phyloP scores from a whole-genome alignment of 2,113 vertebrate species.

The Cryptoleucopteryx plumbea region DNA sequence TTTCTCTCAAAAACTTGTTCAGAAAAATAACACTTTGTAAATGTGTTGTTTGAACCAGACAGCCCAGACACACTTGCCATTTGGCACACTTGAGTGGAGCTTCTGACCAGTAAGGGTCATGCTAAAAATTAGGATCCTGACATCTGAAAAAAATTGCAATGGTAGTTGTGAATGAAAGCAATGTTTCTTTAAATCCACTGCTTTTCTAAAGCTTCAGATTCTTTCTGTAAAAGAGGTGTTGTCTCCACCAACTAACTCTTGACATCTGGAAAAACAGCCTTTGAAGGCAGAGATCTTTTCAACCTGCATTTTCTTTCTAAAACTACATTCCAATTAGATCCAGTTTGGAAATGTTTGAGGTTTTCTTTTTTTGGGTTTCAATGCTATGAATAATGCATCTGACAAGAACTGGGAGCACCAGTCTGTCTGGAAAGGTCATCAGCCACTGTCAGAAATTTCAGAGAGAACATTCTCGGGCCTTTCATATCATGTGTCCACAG shows the following conservation, averaged over 20 bases:
- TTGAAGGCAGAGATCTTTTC: neutral
- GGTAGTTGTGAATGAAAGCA: neutral
- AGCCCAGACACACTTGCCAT: neutral
- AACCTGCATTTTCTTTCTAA: neutral
- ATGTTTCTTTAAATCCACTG: neutral
- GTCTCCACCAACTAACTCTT: neutral
- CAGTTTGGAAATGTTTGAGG: neutral
- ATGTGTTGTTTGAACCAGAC: neutral
- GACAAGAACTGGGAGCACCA: neutral
- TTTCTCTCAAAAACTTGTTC: neutral
- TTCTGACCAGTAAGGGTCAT: neutral
- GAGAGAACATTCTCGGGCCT: neutral
- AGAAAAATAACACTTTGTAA: neutral
- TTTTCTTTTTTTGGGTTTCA: neutral
- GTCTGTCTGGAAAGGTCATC: neutral
- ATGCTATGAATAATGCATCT: neutral
- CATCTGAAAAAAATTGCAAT: neutral
- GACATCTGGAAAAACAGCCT: neutral
- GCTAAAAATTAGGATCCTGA: neutral
- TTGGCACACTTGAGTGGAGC: neutral
- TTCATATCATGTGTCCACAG: neutral
- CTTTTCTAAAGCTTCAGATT: neutral
- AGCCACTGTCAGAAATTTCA: neutral
- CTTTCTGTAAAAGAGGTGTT: neutral
- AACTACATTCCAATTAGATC: neutral